A percentile compares a stretch with the other conserved stretches of the same genome.
phyloP scores from a whole-genome alignment of 2,113 vertebrate species.

The Kryptolebias marmoratus region DNA sequence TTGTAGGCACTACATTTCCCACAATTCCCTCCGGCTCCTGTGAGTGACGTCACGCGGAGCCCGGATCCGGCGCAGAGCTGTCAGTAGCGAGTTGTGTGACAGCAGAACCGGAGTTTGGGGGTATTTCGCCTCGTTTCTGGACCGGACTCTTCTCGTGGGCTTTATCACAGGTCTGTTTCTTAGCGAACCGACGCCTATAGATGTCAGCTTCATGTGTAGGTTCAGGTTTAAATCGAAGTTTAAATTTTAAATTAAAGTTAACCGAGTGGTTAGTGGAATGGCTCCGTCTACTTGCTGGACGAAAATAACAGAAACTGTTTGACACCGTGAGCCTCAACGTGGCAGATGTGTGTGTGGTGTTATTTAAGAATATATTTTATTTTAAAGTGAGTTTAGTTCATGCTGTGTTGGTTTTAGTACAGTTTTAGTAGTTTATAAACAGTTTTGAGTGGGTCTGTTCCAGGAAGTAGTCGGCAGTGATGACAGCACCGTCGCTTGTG shows the following conservation, averaged over 20 bases:
- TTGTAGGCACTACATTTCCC: constrained; percentile 39
- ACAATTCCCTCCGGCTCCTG: constrained; percentile 4
- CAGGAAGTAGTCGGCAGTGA: constrained; percentile 16
- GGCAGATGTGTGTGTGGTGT: neutral
- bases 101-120: constrained; percentile 32
- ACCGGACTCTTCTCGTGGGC: neutral
- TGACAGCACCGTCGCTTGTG: constrained; percentile 37
- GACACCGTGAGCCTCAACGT: neutral
- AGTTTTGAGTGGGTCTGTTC: neutral
- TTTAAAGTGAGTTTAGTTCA: neutral
- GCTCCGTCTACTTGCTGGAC: constrained; percentile 46
- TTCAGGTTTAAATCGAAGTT: neutral
- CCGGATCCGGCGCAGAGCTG: constrained; percentile 47
- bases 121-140: neutral
- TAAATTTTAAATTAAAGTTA: constrained; percentile 9
- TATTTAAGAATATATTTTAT: no score
- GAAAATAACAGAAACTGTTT: constrained; percentile 27
- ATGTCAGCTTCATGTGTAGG: neutral
- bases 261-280: constrained; percentile 43
- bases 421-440: neutral
- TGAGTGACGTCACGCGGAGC: constrained; percentile 49
- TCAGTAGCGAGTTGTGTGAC: constrained; percentile 6
- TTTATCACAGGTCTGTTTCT: constrained; percentile 26
- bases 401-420: neutral
- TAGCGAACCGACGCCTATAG: accelerated